These are phyloP conservation scores for Siniperca undulata DNA, from an alignment of 2,797 vertebrate species.

Conservation along the genomic window DNA sequence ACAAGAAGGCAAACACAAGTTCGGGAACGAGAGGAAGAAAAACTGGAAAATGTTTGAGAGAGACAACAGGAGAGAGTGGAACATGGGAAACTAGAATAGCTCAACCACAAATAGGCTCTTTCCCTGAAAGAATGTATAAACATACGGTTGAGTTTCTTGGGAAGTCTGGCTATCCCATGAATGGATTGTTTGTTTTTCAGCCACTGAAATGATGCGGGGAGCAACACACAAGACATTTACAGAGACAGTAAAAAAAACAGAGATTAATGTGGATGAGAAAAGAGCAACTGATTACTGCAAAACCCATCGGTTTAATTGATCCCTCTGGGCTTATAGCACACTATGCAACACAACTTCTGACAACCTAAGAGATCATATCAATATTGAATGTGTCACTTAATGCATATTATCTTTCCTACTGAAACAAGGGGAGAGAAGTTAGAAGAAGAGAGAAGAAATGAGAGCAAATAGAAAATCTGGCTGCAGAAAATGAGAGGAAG, in stretches of 20 bases:
- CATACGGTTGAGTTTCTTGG: constrained; percentile 73
- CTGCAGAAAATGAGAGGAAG: constrained; percentile 19
- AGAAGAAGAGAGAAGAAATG: not conserved
- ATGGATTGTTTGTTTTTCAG: constrained; percentile 73
- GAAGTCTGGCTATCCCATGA: constrained; percentile 68
- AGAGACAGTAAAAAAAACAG: constrained; percentile 37
- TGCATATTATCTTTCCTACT: not conserved
- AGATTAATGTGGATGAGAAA: constrained; percentile 22
- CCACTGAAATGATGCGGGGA: constrained; percentile 57
- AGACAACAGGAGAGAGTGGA: constrained; percentile 64
- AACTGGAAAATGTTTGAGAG: constrained; percentile 51
- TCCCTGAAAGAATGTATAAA: constrained; percentile 80
- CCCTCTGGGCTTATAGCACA: not conserved
- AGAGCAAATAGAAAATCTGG: not conserved
- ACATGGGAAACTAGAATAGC: constrained; percentile 65
- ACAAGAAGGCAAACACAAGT: constrained; percentile 9
- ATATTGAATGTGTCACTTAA: constrained; percentile 4
- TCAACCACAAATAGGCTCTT: constrained; percentile 77
- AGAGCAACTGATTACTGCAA: constrained; percentile 14
- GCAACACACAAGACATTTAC: constrained; percentile 25
- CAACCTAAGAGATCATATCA: not conserved
- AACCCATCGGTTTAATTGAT: not conserved
- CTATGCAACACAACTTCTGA: not conserved
- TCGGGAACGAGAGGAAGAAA: constrained; percentile 16
- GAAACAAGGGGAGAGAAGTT: not conserved